A percentile compares a stretch with the other conserved stretches of the same genome.
These are phyloP conservation scores for Papilio polytes DNA, from an alignment of 1,140 invertebrate species.

Conservation along the genomic window DNA sequence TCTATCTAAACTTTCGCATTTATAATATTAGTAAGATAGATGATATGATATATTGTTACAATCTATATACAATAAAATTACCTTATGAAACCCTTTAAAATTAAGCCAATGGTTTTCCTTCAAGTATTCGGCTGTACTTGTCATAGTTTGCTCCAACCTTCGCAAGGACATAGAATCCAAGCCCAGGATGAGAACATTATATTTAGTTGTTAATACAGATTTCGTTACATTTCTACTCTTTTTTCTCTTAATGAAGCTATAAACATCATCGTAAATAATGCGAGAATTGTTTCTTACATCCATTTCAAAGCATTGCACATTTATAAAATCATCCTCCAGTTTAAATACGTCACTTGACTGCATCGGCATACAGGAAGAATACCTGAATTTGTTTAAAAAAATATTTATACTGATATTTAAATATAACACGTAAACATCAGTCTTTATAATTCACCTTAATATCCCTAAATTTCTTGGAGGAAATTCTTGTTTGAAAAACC, in stretches of 20 bases:
- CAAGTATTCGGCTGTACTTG: conserved; percentile 88
- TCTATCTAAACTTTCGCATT: no score
- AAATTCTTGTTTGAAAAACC: conserved; percentile 53
- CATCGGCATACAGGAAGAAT: conserved; percentile 64
- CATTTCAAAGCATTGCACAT: conserved; percentile 79
- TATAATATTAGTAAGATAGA: no score
- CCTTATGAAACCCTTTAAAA: conserved; percentile 84
- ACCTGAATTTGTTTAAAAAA: conserved; percentile 51
- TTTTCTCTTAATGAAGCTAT: conserved; percentile 64
- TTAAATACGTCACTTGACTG: conserved; percentile 59
- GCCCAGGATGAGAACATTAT: conserved; percentile 90
- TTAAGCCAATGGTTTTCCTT: conserved; percentile 84
- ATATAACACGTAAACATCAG: conserved; percentile 2
- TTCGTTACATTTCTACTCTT: conserved; percentile 44
- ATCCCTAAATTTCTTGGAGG: conserved; percentile 44
- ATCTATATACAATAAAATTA: conserved; percentile 42
- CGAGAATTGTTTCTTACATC: conserved; percentile 54
- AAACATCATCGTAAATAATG: conserved; percentile 65
- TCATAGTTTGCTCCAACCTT: conserved; percentile 91
- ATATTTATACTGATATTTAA: conserved; percentile 29
- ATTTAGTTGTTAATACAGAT: conserved; percentile 57
- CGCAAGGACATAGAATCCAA: conserved; percentile 93
- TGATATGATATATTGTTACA: conserved; percentile 2
- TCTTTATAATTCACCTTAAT: conserved; percentile 48
- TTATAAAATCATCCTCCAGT: conserved; percentile 79